Evolutionary conservation across 2,888 invertebrate genomes (phyloP), one percentile per base, ranked within the genome.

Genomic region (Ormyrus thymus): DNA sequence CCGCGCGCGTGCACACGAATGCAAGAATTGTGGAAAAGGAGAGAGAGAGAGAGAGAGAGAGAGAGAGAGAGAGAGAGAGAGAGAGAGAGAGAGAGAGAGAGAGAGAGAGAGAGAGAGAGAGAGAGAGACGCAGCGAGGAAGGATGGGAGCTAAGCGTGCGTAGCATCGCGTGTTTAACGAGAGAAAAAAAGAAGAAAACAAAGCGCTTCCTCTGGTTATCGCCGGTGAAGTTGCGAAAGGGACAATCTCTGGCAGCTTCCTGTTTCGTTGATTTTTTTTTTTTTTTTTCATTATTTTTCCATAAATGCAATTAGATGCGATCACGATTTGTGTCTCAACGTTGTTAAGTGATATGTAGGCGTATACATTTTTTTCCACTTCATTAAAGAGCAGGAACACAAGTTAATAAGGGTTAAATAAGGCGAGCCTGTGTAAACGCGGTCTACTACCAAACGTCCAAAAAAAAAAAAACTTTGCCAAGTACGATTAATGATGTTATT

Each of bases 371-470:
- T 73, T 71, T 78, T 76, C 69, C 79, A 78, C 78, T 76, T 81
- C 78, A 81, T 81, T 82, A 74, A 82, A 81, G 65, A 80, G 75
- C 82, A 83, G 84, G 83, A 83, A 83, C 83, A 84, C 82, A 85
- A 84, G 82, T 82, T 84, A 83, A 84, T 85, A 84, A 84, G 82
- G 83, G 81, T 66, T 78, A 76, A 77, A 82, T 84, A 85, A 83
- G 82, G 81, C 83, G 85, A 85, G 84, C 83, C 83, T 56, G 76
- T 76, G 73, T 59, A 76, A 29, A 69, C 76, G 72, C 61, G 15
- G 72, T 76, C 55, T 73, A 73, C 62, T 69, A 73, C 80, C 76
- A 76, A 76, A 76, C 79, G 71, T 76, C 75, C 65, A 58, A 78
- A 69, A 68, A 29, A 29, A 29, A 29, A 29, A 29, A n/a, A 29